Base-by-base conservation (phyloP, 2,888 invertebrate species). In the Cephus nigrinus region DNA sequence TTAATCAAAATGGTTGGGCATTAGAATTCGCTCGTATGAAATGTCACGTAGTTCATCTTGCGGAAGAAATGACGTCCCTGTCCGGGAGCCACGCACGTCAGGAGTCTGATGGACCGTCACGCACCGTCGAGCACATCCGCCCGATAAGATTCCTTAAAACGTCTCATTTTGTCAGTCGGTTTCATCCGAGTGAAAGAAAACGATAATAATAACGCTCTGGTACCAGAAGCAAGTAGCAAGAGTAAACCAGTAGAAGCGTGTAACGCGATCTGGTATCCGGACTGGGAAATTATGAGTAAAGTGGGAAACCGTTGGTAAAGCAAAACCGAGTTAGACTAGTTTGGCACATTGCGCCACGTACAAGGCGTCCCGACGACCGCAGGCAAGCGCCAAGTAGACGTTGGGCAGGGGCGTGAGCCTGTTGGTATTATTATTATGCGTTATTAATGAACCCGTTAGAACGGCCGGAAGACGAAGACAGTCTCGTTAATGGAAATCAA, bases 351-450 rank as follows among this genome's bases (percentile, higher is more conserved):
- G 74, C 85, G 85, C 85, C 85, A 85, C 76, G 75, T 34, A 33
- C 78, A 74, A 73, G 82, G 72, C 79, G 75, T 84, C 82, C 83
- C 80, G 81, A 30, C 76, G 34, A 73, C 77, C 86, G 40, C 69
- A 32, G 30, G 5, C 30, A 12, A 12, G 4, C 40, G 35, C 35
- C 34, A 79, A 31, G 31, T 74, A 75, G 34, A 12, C 69, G 32
- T 69, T 30, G 32, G 12, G 32, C 69, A 69, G 69, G 69, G 69
- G 69, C 69, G 32, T 2, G 31, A 11, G 69, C 11, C 32, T n/a
- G 12, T 69, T 69, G 3, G 30, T 69, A 23, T 69, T 69, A 69
- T 69, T 32, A 69, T 68, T 69, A 78, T 71, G 76, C 74, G 73
- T 79, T 80, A 82, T 82, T 79, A 79, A 80, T 77, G 68, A 75